Conservation (phyloP, 2,797 vertebrate species). For the Catharus ustulatus region DNA sequence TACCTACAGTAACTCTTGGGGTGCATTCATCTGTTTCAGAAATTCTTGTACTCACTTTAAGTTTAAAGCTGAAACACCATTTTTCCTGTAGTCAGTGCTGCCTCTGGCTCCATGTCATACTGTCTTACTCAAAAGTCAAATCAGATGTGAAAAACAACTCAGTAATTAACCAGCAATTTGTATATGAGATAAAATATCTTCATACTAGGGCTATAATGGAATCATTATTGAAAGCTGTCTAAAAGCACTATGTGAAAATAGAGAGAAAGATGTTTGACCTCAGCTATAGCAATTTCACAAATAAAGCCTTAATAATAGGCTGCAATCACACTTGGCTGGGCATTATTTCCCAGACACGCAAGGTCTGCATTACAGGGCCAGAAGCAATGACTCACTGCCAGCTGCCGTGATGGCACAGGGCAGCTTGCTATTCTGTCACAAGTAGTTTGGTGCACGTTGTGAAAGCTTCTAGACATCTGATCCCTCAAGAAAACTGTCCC, state of each 20-base stretch:
- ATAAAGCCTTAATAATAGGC: constrained; percentile 73
- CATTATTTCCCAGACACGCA: constrained; percentile 71
- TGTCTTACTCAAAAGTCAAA: constrained; percentile 37
- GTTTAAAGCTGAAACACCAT: neutral
- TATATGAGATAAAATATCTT: constrained; percentile 48
- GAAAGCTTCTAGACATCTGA: constrained; percentile 43
- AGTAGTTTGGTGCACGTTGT: constrained; percentile 26
- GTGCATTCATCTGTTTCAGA: neutral
- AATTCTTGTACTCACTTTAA: neutral
- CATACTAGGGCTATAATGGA: neutral
- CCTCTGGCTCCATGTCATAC: constrained; percentile 42
- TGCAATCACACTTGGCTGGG: constrained; percentile 74
- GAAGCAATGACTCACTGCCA: constrained; percentile 70
- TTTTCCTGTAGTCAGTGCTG: neutral
- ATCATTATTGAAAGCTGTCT: constrained; percentile 45
- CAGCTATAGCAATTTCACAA: constrained; percentile 66
- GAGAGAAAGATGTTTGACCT: constrained; percentile 69
- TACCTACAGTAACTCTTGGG: neutral
- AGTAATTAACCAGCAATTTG: constrained; percentile 68
- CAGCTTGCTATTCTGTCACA: constrained; percentile 60
- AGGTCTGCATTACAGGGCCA: constrained; percentile 66
- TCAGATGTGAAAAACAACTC: constrained; percentile 48
- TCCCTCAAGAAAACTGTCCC: constrained; percentile 22
- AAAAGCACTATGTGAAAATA: constrained; percentile 38
- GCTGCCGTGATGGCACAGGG: constrained; percentile 57